phyloP scores from a whole-genome alignment of 1,140 invertebrate genomes.

The Pseudomyrmex dendroicus region DNA sequence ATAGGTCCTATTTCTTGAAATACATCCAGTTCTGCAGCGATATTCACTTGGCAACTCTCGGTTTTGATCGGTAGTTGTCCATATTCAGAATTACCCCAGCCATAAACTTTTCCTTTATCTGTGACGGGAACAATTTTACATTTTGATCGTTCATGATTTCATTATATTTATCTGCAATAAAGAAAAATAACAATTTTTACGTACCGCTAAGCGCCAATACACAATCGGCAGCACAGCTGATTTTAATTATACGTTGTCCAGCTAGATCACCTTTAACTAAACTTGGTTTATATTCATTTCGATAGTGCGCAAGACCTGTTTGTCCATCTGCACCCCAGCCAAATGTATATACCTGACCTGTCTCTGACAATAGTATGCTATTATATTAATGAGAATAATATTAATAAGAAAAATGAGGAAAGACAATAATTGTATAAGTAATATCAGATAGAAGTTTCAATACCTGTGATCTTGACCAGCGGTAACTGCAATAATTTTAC shows the following conservation, averaged over 20 bases:
- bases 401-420: constrained; percentile 51
- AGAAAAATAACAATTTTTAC: constrained; percentile 29
- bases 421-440: neutral
- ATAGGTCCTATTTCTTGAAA: constrained; percentile 90
- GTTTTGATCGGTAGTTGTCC: constrained; percentile 88
- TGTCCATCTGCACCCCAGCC: constrained; percentile 98
- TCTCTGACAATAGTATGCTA: constrained; percentile 92
- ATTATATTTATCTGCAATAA: constrained; percentile 3
- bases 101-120: constrained; percentile 97
- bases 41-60: constrained; percentile 88
- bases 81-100: constrained; percentile 99
- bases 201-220: constrained; percentile 95
- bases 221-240: constrained; percentile 93
- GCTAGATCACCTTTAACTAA: constrained; percentile 93
- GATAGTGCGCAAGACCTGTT: constrained; percentile 92
- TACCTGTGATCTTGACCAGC: constrained; percentile 95
- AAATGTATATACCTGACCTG: constrained; percentile 94
- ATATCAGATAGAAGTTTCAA: neutral
- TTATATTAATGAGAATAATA: constrained; percentile 67
- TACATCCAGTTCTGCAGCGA: constrained; percentile 88
- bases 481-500: constrained; percentile 88
- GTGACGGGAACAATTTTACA: constrained; percentile 70
- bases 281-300: constrained; percentile 86
- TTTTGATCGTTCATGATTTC: neutral
- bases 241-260: constrained; percentile 92